Percentiles rank a stretch among this genome's conserved stretches.
Conservation (phyloP, 2,797 vertebrate species). For the Prunella strophiata region DNA sequence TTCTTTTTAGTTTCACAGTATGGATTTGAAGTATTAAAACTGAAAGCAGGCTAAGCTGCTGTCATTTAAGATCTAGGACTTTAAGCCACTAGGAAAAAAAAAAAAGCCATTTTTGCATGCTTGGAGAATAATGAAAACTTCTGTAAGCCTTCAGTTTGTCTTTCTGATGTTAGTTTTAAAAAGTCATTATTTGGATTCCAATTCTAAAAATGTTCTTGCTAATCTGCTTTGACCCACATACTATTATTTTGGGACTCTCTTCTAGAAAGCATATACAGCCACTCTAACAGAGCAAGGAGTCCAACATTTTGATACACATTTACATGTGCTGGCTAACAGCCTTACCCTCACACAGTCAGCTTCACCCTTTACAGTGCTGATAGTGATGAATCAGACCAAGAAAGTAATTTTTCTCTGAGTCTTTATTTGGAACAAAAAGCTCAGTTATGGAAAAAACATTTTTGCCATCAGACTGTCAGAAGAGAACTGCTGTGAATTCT, state of each 20-base stretch:
- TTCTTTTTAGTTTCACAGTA: slow-evolving; percentile 14
- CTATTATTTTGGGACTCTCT: neutral
- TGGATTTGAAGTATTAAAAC: slow-evolving; percentile 47
- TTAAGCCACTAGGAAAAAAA: neutral
- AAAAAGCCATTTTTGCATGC: neutral
- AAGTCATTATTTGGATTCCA: slow-evolving; percentile 7
- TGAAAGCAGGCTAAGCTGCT: slow-evolving; percentile 61
- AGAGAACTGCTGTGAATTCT: neutral
- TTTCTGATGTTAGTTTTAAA: neutral
- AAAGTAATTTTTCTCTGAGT: neutral
- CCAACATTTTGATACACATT: neutral
- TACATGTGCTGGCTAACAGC: neutral
- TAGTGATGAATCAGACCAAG: neutral
- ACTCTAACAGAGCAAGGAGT: neutral
- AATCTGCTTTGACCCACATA: slow-evolving; percentile 12
- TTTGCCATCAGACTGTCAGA: neutral
- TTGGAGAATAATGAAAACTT: slow-evolving; percentile 21
- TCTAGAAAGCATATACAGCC: neutral
- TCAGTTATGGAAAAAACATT: neutral
- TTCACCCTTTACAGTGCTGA: neutral
- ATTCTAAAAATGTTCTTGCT: neutral
- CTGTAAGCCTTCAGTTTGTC: neutral
- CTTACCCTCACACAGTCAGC: neutral
- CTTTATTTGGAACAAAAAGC: slow-evolving; percentile 4
- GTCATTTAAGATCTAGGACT: slow-evolving; percentile 52